phyloP scores from a whole-genome alignment of 2,888 invertebrate species.

The Barypeithes pellucidus region DNA sequence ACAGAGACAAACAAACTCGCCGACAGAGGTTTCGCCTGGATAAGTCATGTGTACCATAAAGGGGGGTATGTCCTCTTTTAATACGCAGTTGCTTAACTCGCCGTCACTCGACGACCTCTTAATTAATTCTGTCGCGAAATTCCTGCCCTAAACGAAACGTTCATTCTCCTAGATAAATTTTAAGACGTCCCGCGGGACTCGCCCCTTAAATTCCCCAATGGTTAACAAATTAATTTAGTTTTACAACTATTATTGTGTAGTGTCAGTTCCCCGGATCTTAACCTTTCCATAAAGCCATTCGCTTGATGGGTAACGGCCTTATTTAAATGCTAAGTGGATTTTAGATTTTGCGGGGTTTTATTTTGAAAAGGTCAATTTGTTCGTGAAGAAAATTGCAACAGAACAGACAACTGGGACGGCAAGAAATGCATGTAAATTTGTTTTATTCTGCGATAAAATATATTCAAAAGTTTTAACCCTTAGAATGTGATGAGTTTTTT shows the following conservation, averaged over 20 bases:
- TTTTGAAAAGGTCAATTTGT: neutral
- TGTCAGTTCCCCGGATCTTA: constrained; percentile 19
- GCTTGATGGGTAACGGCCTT: constrained; percentile 14
- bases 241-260: constrained; percentile 28
- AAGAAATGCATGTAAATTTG: no score
- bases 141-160: constrained; percentile 17
- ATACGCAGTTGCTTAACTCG: neutral
- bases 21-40: no score
- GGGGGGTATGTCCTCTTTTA: neutral
- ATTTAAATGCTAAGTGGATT: constrained; percentile 22
- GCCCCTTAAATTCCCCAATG: constrained; percentile 21
- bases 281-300: constrained; percentile 25
- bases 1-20: no score
- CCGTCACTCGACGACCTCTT: constrained; percentile 1
- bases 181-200: constrained; percentile 22
- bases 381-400: no score
- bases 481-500: no score
- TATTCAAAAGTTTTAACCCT: no score
- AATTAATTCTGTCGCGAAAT: constrained; percentile 19
- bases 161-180: constrained; percentile 29
- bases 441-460: no score
- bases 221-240: constrained; percentile 35
- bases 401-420: no score
- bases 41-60: no score
- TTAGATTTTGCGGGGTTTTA: neutral